Base-by-base conservation (phyloP, 2,888 invertebrate species). In the Microctonus hyperodae region DNA sequence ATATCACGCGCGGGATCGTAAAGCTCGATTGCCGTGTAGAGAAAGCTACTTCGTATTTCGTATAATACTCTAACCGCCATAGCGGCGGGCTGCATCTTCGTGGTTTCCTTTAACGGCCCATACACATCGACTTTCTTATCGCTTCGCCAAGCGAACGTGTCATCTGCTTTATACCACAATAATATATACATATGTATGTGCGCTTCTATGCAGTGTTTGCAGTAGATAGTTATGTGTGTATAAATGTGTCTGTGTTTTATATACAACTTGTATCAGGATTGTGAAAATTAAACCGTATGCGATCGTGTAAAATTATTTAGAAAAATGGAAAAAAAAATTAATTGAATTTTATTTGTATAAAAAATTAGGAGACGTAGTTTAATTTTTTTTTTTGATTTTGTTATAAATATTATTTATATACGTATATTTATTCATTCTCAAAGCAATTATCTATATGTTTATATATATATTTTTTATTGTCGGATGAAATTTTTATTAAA, bases 91-190 rank as follows among this genome's bases (percentile, higher is more conserved):
- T 78, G 81, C 83, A 83, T 83, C 83, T 83, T 83, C 75, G 78
- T 77, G 74, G 71, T 40, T 59, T 59, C 59, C 28, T 23, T 60
- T 20, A 44, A 44, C 59, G 28, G 44, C 73, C 35, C 44, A n/a
- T 44, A 44, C 44, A 16, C 64, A 72, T 75, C 70, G 78, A 77
- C 80, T 81, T 76, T 77, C 81, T 82, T 82, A 82, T 82, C 82
- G 77, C 72, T 56, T 67, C 59, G 70, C 55, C 68, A 75, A 74
- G 74, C 77, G 81, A 76, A 83, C 83, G 83, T 82, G 83, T 83
- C 83, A 82, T 82, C 83, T 83, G 81, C 79, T 82, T 70, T 62
- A 55, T 51, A 65, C 61, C 64, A 44, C 44, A 16, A 9, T 44
- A 44, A 44, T 44, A 44, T 44, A 44, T 64, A 63, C n/a, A n/a